phyloP scores from a whole-genome alignment of 2,888 invertebrate species.

The Autographa gamma region DNA sequence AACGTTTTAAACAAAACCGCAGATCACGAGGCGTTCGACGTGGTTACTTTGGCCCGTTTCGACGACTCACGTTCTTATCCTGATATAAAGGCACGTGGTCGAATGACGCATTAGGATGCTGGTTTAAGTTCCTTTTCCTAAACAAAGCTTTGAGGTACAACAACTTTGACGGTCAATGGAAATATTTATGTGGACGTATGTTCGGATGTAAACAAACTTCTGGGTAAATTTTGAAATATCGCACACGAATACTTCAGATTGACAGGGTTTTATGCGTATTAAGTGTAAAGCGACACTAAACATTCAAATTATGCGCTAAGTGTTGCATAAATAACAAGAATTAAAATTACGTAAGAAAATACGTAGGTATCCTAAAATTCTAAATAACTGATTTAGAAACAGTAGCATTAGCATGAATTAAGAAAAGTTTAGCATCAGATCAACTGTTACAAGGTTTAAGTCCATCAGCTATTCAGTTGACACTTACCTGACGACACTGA shows the following conservation, averaged over 20 bases:
- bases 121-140: conserved; percentile 25
- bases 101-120: conserved; percentile 66
- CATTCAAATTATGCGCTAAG: not conserved
- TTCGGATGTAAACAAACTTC: not conserved
- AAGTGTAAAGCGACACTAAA: not conserved
- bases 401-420: conserved; percentile 35
- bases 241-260: not conserved
- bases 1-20: conserved; percentile 60
- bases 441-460: conserved; percentile 57
- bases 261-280: not conserved
- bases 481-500: conserved; percentile 43
- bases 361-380: conserved; percentile 17
- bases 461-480: conserved; percentile 56
- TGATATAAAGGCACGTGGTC: conserved; percentile 63
- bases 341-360: conserved; percentile 8
- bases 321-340: conserved; percentile 4
- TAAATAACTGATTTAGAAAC: conserved; percentile 28
- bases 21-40: conserved; percentile 69
- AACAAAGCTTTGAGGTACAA: conserved; percentile 26
- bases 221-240: not conserved
- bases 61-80: conserved; percentile 67
- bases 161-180: conserved; percentile 13
- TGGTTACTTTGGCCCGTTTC: conserved; percentile 68
- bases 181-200: not conserved
- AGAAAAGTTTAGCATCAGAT: conserved; percentile 45